These are phyloP conservation scores for Mercenaria mercenaria DNA, from an alignment of 1,140 invertebrate species.

Conservation along the genomic window DNA sequence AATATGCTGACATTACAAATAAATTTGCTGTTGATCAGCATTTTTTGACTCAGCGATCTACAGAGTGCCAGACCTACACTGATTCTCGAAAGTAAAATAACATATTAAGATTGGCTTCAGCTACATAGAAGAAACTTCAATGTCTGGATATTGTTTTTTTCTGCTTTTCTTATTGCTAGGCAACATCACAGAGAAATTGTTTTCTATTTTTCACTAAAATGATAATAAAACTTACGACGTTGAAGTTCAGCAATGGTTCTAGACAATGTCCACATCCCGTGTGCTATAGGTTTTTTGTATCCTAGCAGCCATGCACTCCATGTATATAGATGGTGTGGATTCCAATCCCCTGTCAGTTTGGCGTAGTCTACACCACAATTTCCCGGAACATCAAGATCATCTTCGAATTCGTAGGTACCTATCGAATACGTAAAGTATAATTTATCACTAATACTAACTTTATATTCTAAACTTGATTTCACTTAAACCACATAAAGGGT, in stretches of 20 bases:
- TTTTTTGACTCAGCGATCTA: no score
- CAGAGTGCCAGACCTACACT: no score
- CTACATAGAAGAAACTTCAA: no score
- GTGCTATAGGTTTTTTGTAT: conserved; percentile 70
- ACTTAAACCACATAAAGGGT: neutral
- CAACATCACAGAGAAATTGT: no score
- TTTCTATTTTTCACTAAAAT: no score
- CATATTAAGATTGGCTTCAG: no score
- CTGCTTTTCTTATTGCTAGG: no score
- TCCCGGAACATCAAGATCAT: conserved; percentile 29
- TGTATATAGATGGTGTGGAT: conserved; percentile 71
- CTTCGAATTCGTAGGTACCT: neutral
- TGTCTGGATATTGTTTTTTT: no score
- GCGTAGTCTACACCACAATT: conserved; percentile 71
- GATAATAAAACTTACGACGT: neutral
- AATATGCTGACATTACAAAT: no score
- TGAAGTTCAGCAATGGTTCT: conserved; percentile 34
- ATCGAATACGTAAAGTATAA: neutral
- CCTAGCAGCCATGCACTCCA: conserved; percentile 70
- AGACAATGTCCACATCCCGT: conserved; percentile 73
- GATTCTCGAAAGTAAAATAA: no score
- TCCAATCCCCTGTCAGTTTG: conserved; percentile 68
- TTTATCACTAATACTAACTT: neutral
- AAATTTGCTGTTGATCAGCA: no score
- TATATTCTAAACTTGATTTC: neutral